Conservation (phyloP, 2,113 vertebrate genomes). For the Suncus etruscus region DNA sequence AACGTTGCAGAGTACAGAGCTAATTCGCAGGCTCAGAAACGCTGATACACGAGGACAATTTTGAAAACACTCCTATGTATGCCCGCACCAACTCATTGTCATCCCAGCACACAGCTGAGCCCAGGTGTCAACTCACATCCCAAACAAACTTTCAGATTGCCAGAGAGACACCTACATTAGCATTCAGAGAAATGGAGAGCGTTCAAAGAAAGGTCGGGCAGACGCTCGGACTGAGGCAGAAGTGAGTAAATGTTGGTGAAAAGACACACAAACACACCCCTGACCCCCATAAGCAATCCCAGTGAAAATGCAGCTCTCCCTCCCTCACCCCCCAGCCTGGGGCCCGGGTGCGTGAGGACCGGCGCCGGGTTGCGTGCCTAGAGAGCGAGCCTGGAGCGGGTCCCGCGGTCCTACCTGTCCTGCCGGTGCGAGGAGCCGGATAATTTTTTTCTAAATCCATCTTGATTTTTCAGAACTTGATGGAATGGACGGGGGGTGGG, state of each 20-base stretch:
- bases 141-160: conserved; percentile 51
- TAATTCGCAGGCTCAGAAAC: not conserved
- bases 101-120: not conserved
- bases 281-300: conserved; percentile 3
- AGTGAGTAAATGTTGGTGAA: not conserved
- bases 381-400: not conserved
- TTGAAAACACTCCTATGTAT: not conserved
- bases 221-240: conserved; percentile 22
- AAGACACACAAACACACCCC: not conserved
- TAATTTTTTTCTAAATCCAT: conserved; percentile 96
- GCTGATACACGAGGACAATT: conserved; percentile 16
- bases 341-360: not conserved
- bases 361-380: not conserved
- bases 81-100: not conserved
- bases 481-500: conserved; percentile 83
- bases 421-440: conserved; percentile 90
- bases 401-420: conserved; percentile 92
- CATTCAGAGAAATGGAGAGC: conserved; percentile 33
- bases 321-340: conserved; percentile 17
- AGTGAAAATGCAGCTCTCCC: not conserved
- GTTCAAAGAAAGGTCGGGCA: not conserved
- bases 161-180: not conserved
- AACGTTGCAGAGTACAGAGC: not conserved
- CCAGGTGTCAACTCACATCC: conserved; percentile 50
- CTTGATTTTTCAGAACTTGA: conserved; percentile 84